Conservation (phyloP, 2,113 vertebrate species). For the Cyprinodon tularosa region DNA sequence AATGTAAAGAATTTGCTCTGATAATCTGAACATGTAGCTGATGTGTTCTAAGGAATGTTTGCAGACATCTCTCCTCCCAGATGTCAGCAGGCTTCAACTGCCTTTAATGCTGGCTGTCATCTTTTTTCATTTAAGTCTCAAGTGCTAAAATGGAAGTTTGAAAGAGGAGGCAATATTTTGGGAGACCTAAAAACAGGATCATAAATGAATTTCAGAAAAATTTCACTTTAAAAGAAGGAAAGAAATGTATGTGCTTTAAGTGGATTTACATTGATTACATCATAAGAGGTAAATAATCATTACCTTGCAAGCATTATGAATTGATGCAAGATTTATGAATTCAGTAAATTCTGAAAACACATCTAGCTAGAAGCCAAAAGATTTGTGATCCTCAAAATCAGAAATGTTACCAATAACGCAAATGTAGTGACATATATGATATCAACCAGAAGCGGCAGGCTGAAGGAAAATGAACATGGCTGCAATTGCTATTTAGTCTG, state of each 20-base stretch:
- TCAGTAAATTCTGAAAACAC: too few species aligned
- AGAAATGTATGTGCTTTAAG: neutral
- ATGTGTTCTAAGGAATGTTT: neutral
- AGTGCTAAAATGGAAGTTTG: neutral
- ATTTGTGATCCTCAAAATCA: too few species aligned
- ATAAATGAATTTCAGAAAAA: neutral
- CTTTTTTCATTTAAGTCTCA: neutral
- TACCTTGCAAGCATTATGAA: too few species aligned
- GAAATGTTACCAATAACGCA: too few species aligned
- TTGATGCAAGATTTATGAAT: too few species aligned
- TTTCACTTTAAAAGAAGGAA: neutral
- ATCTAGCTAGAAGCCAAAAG: too few species aligned
- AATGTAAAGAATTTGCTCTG: conserved; percentile 11
- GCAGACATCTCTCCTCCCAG: neutral
- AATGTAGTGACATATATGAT: too few species aligned
- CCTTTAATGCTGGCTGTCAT: neutral
- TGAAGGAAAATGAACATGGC: too few species aligned
- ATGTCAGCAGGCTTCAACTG: neutral
- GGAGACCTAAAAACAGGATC: neutral
- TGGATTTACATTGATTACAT: neutral
- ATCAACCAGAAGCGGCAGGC: too few species aligned
- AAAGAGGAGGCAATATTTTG: too few species aligned
- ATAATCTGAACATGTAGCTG: conserved; percentile 2
- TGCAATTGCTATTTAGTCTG: too few species aligned
- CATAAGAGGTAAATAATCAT: neutral